Evolutionary conservation across 2,797 vertebrate genomes (phyloP), one percentile per base, ranked within the genome.

Genomic region (Acestrorhynchus altus): DNA sequence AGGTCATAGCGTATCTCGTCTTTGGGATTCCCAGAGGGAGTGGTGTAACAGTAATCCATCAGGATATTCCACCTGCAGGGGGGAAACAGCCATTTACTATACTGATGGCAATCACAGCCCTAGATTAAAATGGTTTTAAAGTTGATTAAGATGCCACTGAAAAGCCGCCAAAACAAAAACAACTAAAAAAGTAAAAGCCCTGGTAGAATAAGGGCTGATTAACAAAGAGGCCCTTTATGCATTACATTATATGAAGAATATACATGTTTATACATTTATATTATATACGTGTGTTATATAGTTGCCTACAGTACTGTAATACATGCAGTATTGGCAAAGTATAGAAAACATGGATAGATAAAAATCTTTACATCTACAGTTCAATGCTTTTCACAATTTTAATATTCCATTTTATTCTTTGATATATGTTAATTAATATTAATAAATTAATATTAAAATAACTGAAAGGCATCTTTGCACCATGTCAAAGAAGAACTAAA

Each of bases 1-100:
- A 99, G 97, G 90, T 99, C 95, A 42, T 99, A 99, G 87, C 96
- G 93, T 85, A 96, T 92, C 85, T 97, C 96, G 89, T 99, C 98
- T 67, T 94, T 98, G 86, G 98, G 98, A 88, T 99, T 98, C 88
- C 98, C 98, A 86, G 97, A 99, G 72, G 98, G 98, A 1, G 98
- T 99, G 51, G 97, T 96, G 83, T 99, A 99, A 92, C 98, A 99
- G 90, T 99, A 98, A 92, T 99, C 97, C 97, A 99, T 98, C 92
- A 99, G 94, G 88, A 99, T 96, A 85, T 98, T 98, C 97, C 98
- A 99, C 91, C 98, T 99, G 89, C 74, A 64, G 81, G 70, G 84
- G 78, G 76, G 52, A 65, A 35, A 64, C 86, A 91, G 84, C 83
- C 86, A 84, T 81, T 80, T 88, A 54, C 85, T 79, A 51, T 80